Evolutionary conservation across 2,888 invertebrate species (phyloP), one percentile per base, ranked within the genome.

Genomic region (Anthophora plumipes): DNA sequence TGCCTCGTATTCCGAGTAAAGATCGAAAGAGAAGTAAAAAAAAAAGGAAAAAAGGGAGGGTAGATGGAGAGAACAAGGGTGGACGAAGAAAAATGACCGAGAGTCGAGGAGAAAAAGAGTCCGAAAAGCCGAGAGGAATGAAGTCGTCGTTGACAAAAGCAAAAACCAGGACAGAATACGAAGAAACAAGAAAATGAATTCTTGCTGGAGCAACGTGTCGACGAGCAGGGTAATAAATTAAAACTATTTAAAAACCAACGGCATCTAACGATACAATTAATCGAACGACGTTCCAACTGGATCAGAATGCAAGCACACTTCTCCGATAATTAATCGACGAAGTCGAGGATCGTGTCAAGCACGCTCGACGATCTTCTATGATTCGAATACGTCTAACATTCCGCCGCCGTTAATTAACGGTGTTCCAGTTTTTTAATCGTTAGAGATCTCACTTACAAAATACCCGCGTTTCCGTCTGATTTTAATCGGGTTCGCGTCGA

Each of bases 281-380:
- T 55, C 66, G 64, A 54, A 59, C 39, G 71, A 78, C 31, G 63
- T 80, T 52, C 72, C 5, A 20, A 59, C 52, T 48, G 39, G 55
- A 25, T n/a, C 67, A 55, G 31, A 59, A n/a, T 20, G 17, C 20
- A 60, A 61, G 61, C 4, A 20, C 48, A 12, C 43, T 46, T 43
- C n/a, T 25, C 12, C n/a, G n/a, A 82, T 77, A 85, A 85, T 77
- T 79, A 79, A 77, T 79, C 57, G 76, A 71, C 70, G 76, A 71
- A 67, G 46, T 46, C 11, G 41, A 72, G 57, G 17, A 31, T n/a
- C 64, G 64, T 67, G 52, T 67, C 70, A 64, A 68, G 46, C 50
- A 22, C 39, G 54, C 66, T 78, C 63, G 52, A 68, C 52, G 41
- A 54, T 66, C 59, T 12, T 54, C 64, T 60, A 59, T 46, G 41